Evolutionary conservation across 1,140 invertebrate species (phyloP), one percentile per base, ranked within the genome.

Genomic region (Latrodectus geometricus): DNA sequence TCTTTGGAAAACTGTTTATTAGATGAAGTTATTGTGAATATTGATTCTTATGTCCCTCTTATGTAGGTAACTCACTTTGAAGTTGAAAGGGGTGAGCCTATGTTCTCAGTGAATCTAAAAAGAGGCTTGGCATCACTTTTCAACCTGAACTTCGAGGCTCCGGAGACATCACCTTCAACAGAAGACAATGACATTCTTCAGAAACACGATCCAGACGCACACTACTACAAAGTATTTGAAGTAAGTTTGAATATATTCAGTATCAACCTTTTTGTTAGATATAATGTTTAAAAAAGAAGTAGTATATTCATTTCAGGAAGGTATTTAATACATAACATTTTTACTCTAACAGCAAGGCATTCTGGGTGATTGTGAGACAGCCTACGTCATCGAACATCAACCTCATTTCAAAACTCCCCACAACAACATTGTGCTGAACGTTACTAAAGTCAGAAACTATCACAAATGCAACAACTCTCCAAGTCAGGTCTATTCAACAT

Each of bases 391-490:
- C 56, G 73, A 49, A 49, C 80, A 80, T 72, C 52, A 86, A 14
- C 88, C 88, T 48, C 48, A 82, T 23, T 21, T 68, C 56, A 49
- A 84, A 17, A 66, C 61, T 48, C 84, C 88, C 0, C 23, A 87
- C 52, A 73, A 87, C 73, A 77, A 86, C 20, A 88, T 81, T 52
- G 89, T 89, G 0, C 73, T 90, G n/a, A 90, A 90, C 54, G 88
- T 90, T 0, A 90, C 89, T 73, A 90, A 90, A 70, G 81, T 75
- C 23, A 69, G 86, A 48, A 87, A 88, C 56, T 90, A 89, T 73
- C 87, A 90, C 83, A 89, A 89, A 79, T 90, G 89, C 86, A 86
- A 52, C 17, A 11, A 68, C 17, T 15, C 61, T 8, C 88, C 88
- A 0, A 54, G 81, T 52, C 61, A 72, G 4, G 74, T 82, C 3